Evolutionary conservation across 2,888 invertebrate genomes (phyloP).

Genomic region (Drosophila infuscata): DNA sequence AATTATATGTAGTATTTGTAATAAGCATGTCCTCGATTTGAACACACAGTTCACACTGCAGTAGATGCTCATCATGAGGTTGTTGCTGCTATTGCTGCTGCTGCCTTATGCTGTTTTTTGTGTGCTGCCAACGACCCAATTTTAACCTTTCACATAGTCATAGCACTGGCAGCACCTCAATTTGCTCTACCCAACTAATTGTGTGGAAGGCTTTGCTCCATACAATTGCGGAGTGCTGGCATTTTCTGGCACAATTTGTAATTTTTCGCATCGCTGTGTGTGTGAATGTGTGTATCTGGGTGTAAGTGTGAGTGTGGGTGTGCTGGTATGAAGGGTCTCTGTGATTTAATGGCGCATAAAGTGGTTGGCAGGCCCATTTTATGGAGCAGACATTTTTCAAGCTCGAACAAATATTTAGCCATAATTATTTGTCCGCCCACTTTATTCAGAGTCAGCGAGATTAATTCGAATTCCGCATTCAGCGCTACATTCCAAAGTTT

Average conservation of each 20-base stretch:
- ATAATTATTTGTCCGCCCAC: constrained; percentile 46
- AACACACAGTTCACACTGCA: constrained; percentile 28
- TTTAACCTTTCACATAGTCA: constrained; percentile 54
- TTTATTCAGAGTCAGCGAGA: constrained; percentile 15
- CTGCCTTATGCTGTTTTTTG: constrained; percentile 31
- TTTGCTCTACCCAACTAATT: constrained; percentile 74
- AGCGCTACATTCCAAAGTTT: constrained; percentile 3
- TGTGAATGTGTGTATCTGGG: constrained; percentile 14
- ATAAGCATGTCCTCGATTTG: constrained; percentile 37
- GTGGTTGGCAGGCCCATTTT: constrained; percentile 52
- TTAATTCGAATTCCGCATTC: constrained; percentile 23
- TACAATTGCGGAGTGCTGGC: constrained; percentile 30
- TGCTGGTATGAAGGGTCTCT: constrained; percentile 36
- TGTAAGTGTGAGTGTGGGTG: constrained; percentile 21
- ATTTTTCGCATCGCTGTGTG: constrained; percentile 41
- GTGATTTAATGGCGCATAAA: constrained; percentile 69
- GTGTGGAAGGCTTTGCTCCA: constrained; percentile 68
- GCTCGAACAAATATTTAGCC: constrained; percentile 54
- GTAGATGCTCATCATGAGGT: constrained; percentile 35
- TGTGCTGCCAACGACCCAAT: constrained; percentile 60
- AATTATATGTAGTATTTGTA: constrained; percentile 13
- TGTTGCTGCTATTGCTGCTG: neutral
- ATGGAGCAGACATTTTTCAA: constrained; percentile 24
- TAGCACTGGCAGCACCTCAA: constrained; percentile 64
- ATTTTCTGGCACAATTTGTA: constrained; percentile 55